Conservation (phyloP, 2,797 vertebrate genomes). For the Tenualosa thibaudeaui region DNA sequence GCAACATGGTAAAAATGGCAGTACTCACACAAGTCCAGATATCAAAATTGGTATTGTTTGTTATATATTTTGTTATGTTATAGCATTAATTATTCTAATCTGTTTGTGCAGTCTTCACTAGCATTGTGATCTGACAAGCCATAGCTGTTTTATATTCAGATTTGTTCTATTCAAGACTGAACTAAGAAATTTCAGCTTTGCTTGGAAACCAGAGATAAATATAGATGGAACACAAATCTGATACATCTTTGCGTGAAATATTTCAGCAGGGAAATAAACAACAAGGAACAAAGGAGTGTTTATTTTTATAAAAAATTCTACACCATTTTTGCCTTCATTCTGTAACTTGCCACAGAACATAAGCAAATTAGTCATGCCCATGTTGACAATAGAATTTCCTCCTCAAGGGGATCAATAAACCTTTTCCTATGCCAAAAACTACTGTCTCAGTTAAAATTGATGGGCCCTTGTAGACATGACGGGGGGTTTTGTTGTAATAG, state of each 20-base stretch:
- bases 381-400: background rate
- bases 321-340: background rate
- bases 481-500: background rate
- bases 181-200: conserved; percentile 28
- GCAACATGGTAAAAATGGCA: background rate
- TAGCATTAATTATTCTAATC: background rate
- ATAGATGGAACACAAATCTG: background rate
- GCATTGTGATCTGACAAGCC: background rate
- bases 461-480: background rate
- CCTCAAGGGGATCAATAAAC: background rate
- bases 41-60: background rate
- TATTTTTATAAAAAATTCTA: background rate
- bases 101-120: background rate
- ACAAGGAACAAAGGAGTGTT: background rate
- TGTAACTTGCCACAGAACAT: background rate
- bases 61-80: background rate
- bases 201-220: conserved; percentile 26
- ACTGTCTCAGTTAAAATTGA: background rate
- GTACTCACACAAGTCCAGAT: background rate
- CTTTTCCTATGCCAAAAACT: background rate
- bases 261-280: background rate
- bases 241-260: background rate
- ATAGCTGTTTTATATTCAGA: background rate
- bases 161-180: background rate
- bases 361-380: background rate